Base-by-base conservation (phyloP, 1,140 invertebrate genomes). In the Cydia fagiglandana region DNA sequence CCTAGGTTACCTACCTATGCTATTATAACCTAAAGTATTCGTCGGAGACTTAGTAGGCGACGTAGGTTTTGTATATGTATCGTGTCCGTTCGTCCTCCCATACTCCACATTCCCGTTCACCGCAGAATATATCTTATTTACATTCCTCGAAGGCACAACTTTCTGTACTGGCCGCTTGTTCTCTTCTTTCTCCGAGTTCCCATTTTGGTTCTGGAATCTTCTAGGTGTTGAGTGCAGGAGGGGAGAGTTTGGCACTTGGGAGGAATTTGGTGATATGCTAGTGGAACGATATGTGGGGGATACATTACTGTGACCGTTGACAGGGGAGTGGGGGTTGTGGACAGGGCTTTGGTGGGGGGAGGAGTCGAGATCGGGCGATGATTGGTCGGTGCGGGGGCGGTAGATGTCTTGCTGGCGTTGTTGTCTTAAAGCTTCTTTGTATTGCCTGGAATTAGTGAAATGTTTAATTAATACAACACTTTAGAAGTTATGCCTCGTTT, bases 391-490 rank as follows among this genome's bases (percentile, higher is more conserved):
- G 74, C 95, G 94, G 80, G 94, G 94, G 79, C 94, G 93, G 86
- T 98, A 97, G 61, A 97, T 95, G 83, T 97, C 96, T 89, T 96
- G 95, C 34, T 95, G 96, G 78, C 97, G 94, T 89, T 97, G 97
- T 84, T 97, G 96, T 89, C 96, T 95, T 88, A 97, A 89, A 61
- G 97, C 96, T 94, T 97, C 97, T 93, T 97, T 97, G 93, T 97
- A 98, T 94, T 97, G 97, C 93, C 96, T 95, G 88, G 15, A 94
- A 94, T 53, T 81, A 73, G 34, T 41, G 17, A 38, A 9, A 17
- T 17, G n/a, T 38, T 17, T n/a, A 38, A 70, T 70, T 38, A 45
- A 10, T 17, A 20, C n/a, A 10, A 12, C 15, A 30, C 17, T 70
- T 17, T 17, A 6, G 30, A 41, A 10, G n/a, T 41, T 7, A 17